Conservation (phyloP, 2,797 vertebrate species). For the Basileuterus tristriatus region DNA sequence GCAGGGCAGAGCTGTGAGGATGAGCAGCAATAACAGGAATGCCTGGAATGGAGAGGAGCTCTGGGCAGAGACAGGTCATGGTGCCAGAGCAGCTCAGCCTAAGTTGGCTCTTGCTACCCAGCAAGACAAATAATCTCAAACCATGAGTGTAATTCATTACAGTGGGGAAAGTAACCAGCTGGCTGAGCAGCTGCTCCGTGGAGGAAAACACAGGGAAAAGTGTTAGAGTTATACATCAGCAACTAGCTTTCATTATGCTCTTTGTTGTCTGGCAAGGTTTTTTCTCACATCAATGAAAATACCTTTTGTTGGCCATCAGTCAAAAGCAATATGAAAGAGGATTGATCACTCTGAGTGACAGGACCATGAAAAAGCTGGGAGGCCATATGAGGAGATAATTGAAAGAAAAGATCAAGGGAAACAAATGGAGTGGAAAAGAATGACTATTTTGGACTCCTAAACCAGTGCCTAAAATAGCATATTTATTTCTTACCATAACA, state of each 20-base stretch:
- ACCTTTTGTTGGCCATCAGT: slow-evolving; percentile 14
- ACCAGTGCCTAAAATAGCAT: neutral
- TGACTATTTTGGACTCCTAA: neutral
- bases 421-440: slow-evolving; percentile 16
- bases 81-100: neutral
- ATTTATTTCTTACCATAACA: slow-evolving; percentile 38
- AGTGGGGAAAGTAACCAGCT: neutral
- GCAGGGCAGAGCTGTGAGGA: neutral
- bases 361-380: neutral
- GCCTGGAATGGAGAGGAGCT: neutral
- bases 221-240: neutral
- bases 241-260: neutral
- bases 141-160: neutral
- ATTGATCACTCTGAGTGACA: slow-evolving; percentile 1
- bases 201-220: neutral
- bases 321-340: slow-evolving; percentile 18
- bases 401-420: slow-evolving; percentile 25
- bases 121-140: neutral
- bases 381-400: neutral
- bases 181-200: neutral
- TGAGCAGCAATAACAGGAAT: fast-evolving
- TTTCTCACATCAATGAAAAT: slow-evolving; percentile 14
- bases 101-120: neutral
- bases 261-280: slow-evolving; percentile 14
- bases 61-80: neutral